Percentiles rank a stretch among this genome's conserved stretches.
Evolutionary conservation across 2,113 vertebrate species (phyloP).

Genomic region (Cyphomyrus plagiostoma): DNA sequence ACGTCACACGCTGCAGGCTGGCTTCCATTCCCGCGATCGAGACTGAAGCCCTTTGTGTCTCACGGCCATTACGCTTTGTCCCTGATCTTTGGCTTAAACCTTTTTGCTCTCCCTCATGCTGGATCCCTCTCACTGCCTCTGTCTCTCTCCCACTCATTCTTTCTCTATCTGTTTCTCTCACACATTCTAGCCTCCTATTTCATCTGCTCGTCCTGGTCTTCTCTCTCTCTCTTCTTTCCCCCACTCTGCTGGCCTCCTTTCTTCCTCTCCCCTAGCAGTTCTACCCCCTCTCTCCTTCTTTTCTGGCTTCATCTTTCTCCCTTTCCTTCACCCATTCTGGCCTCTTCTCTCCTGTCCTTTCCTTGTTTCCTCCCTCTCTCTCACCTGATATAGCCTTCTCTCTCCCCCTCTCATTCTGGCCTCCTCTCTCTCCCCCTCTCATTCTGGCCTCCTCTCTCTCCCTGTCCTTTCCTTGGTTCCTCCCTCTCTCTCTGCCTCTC

Average conservation of each 20-base stretch:
- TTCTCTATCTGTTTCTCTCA: not conserved
- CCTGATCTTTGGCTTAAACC: not conserved
- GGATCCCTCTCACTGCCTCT: not conserved
- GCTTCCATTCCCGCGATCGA: not conserved
- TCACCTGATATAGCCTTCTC: not conserved
- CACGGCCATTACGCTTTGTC: not conserved
- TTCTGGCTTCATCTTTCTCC: not conserved
- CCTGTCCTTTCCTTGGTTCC: not conserved
- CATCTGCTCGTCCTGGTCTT: not conserved
- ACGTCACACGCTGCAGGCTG: not conserved
- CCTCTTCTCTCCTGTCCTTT: not conserved
- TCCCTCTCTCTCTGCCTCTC: not conserved
- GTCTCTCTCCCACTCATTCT: not conserved
- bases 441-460: not conserved
- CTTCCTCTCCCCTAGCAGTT: not conserved
- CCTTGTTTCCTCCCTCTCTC: constrained; percentile 2
- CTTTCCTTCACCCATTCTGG: not conserved
- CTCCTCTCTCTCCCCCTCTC: too few species aligned
- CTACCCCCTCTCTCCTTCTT: not conserved
- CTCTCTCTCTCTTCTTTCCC: not conserved
- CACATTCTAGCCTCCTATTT: not conserved
- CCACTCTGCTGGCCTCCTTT: not conserved
- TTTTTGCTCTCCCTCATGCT: constrained; percentile 28
- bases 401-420: not conserved
- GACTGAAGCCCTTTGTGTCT: not conserved